Conservation (phyloP, 2,113 vertebrate species). For the Rhinopomastus cyanomelas region DNA sequence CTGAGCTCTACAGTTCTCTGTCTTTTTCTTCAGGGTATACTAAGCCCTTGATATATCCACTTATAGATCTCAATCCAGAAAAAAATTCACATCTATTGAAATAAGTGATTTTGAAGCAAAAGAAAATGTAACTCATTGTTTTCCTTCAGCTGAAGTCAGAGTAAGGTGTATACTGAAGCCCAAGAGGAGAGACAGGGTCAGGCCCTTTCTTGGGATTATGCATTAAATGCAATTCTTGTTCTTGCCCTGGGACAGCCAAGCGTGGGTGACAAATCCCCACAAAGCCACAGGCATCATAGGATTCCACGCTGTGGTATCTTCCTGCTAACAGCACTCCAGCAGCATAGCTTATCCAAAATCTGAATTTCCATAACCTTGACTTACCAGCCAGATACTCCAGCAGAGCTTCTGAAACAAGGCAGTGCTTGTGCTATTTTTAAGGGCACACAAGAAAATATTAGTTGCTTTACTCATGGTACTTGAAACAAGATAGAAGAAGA, state of each 20-base stretch:
- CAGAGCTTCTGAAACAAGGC: neutral
- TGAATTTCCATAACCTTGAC: neutral
- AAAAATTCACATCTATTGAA: neutral
- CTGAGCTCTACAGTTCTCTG: neutral
- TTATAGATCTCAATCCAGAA: neutral
- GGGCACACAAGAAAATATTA: neutral
- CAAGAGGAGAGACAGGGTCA: neutral
- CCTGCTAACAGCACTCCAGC: neutral
- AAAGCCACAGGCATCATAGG: neutral
- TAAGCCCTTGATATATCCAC: neutral
- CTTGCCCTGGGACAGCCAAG: neutral
- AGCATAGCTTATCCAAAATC: neutral
- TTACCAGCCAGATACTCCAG: neutral
- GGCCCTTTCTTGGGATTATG: neutral
- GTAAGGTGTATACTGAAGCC: neutral
- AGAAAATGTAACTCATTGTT: neutral
- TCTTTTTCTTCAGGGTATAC: neutral
- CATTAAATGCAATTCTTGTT: neutral
- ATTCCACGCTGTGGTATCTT: neutral
- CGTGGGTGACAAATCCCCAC: neutral
- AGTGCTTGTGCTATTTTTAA: neutral
- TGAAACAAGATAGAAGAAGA: neutral
- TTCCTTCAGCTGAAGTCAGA: neutral
- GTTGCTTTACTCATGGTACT: neutral
- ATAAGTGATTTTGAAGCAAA: neutral